Evolutionary conservation across 2,797 vertebrate species (phyloP).

Genomic region (Pelochelys cantorii): DNA sequence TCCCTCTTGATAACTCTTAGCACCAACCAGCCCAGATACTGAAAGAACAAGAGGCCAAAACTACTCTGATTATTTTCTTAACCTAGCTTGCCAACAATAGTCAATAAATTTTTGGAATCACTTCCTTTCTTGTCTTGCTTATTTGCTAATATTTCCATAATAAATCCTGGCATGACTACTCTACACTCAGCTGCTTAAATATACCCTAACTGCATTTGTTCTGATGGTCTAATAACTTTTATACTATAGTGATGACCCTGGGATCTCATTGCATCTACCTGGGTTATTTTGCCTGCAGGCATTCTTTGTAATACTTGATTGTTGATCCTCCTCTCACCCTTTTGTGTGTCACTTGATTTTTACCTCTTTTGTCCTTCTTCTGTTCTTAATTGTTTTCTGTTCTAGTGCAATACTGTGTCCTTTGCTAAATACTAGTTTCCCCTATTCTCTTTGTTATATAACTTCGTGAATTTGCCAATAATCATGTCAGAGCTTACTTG

Average conservation of each 20-base stretch:
- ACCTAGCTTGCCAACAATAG: not conserved
- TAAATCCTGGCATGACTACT: slow-evolving; percentile 14
- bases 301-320: not conserved
- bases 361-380: not conserved
- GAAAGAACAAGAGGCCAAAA: not conserved
- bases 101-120: not conserved
- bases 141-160: rapidly evolving
- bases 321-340: not conserved
- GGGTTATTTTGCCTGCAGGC: not conserved
- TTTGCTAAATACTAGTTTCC: not conserved
- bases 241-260: not conserved
- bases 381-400: not conserved
- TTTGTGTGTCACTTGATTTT: not conserved
- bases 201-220: slow-evolving; percentile 1
- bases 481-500: not conserved
- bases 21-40: not conserved
- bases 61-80: not conserved
- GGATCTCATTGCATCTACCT: not conserved
- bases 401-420: not conserved
- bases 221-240: not conserved
- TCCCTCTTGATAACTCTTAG: not conserved
- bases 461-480: not conserved
- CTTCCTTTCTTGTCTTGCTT: not conserved
- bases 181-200: not conserved
- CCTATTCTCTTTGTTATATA: not conserved